These are phyloP conservation scores for Perodicticus potto DNA, from an alignment of 2,797 vertebrate species.

Conservation along the genomic window DNA sequence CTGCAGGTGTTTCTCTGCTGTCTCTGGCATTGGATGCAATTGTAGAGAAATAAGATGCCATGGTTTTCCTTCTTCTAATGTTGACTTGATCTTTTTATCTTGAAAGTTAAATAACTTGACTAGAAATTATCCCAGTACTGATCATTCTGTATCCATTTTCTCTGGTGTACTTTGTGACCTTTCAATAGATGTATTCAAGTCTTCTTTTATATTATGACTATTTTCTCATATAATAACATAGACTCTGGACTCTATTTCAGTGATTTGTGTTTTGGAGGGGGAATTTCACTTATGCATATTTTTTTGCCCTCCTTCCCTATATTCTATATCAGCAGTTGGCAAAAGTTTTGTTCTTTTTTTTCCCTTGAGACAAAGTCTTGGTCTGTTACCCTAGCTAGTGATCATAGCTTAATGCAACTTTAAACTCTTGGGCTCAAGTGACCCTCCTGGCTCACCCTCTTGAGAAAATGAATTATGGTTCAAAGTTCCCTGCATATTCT, in stretches of 20 bases:
- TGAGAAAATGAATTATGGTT: not conserved
- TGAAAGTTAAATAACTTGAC: not conserved
- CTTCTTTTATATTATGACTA: not conserved
- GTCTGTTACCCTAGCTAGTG: no score
- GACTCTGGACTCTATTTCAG: not conserved
- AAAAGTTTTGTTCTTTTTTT: not conserved
- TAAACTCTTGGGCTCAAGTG: no score
- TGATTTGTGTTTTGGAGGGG: not conserved
- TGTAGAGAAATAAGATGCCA: not conserved
- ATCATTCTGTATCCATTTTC: not conserved
- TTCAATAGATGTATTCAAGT: not conserved
- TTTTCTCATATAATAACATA: not conserved
- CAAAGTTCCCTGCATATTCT: not conserved
- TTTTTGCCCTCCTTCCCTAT: not conserved
- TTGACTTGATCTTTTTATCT: not conserved
- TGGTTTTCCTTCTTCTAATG: not conserved
- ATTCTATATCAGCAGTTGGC: not conserved
- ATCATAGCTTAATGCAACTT: no score
- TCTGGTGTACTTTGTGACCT: not conserved
- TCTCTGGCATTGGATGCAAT: not conserved
- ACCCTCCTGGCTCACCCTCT: no score
- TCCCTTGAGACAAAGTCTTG: no score
- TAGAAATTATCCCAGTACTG: not conserved
- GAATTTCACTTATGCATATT: not conserved
- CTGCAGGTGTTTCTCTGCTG: not conserved